Evolutionary conservation across 1,140 invertebrate genomes (phyloP).

Genomic region (Drosophila pseudoananassae): DNA sequence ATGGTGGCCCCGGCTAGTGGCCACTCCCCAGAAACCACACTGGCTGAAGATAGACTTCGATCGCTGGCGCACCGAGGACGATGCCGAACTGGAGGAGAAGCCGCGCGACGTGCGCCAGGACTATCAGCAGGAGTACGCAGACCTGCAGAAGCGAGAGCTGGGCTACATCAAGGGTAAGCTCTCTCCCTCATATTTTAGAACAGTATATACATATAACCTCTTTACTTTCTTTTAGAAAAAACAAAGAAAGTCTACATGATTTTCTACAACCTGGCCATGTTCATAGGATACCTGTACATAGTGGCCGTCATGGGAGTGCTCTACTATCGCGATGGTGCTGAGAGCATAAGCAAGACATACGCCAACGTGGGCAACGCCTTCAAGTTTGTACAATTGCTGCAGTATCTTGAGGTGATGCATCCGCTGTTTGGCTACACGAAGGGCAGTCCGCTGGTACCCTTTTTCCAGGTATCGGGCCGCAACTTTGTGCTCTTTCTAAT

Average conservation of each 20-base stretch:
- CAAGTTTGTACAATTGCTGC: constrained; percentile 92
- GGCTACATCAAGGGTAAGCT: constrained; percentile 90
- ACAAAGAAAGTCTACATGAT: constrained; percentile 94
- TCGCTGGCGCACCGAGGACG: constrained; percentile 90
- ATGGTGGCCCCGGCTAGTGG: constrained; percentile 93
- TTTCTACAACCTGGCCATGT: constrained; percentile 96
- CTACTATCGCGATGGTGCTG: constrained; percentile 90
- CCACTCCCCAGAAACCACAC: constrained; percentile 91
- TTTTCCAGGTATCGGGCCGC: constrained; percentile 91
- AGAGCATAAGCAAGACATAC: constrained; percentile 90
- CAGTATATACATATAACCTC: not conserved
- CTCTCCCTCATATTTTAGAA: not conserved
- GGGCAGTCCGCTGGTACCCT: constrained; percentile 87
- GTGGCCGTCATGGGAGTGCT: constrained; percentile 89
- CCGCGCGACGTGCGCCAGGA: constrained; percentile 89
- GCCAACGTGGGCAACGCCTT: constrained; percentile 91
- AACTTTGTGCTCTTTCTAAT: constrained; percentile 92
- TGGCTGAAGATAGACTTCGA: constrained; percentile 98
- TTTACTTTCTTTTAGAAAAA: constrained; percentile 86
- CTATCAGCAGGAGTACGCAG: constrained; percentile 91
- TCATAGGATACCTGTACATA: constrained; percentile 93
- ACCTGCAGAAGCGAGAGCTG: constrained; percentile 91
- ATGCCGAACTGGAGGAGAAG: constrained; percentile 87
- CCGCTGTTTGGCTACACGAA: constrained; percentile 95
- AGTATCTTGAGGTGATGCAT: constrained; percentile 95